Base-by-base conservation (phyloP, 2,888 invertebrate genomes). In the Busseola fusca region DNA sequence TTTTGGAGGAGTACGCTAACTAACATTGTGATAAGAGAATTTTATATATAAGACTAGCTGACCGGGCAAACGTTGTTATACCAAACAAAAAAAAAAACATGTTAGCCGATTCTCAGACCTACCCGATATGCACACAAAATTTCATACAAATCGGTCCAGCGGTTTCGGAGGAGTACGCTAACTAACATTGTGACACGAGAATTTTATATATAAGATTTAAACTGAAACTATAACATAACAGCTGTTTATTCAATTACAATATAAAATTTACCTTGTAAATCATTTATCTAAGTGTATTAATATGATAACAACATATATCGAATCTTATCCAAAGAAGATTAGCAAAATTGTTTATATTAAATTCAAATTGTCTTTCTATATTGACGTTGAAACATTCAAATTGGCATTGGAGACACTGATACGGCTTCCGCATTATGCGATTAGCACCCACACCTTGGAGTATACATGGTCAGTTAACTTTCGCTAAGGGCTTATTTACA, bases 251-350 rank as follows among this genome's bases (percentile, higher is more conserved):
- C 21, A 52, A 64, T 54, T 25, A 54, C n/a, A 42, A 64, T 25
- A 34, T 0, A 25, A n/a, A 5, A 3, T 27, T 18, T 4, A 18
- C 63, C 59, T 78, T 60, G 63, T 25, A 30, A 48, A 45, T 12
- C 45, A 56, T 45, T 56, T 65, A 42, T 63, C 40, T 34, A n/a
- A 12, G 1, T 9, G 9, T 75, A 58, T 67, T 54, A 40, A 54
- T 48, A 34, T 65, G 78, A 67, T 67, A 77, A 37, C 1, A 37
- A 18, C 1, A 45, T 21, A 18, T 54, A 63, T 69, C 37, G 1
- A 25, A 57, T 74, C 42, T 58, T 65, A 80, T 80, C 54, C 5
- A 37, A 56, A 58, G 18, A 68, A 56, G 30, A 79, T 74, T 68
- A 48, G n/a, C 25, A 10, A 78, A 58, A 63, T 56, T 48, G 40